A percentile compares a stretch with the other conserved stretches of the same genome.
Evolutionary conservation across 2,113 vertebrate genomes (phyloP).

Genomic region (Cyphomyrus plagiostoma): DNA sequence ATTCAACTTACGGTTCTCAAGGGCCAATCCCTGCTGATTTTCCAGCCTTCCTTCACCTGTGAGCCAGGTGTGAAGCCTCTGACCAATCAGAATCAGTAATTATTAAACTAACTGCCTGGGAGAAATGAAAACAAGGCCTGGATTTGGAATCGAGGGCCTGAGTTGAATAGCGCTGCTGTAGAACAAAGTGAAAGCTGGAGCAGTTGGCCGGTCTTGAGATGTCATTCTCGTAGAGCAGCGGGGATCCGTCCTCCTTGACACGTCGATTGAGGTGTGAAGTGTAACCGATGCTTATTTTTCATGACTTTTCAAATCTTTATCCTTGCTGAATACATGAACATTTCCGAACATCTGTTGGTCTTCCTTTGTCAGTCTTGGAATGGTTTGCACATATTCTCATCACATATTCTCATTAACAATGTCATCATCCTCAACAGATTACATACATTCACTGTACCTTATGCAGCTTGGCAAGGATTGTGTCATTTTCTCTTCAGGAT

Average conservation of each 20-base stretch:
- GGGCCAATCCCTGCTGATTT: too few relatives aligned
- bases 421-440: background rate
- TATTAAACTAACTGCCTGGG: too few relatives aligned
- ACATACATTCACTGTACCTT: background rate
- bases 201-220: too few relatives aligned
- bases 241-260: constrained; percentile 76
- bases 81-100: constrained; percentile 51
- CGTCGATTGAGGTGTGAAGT: constrained; percentile 72
- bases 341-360: background rate
- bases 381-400: background rate
- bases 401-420: background rate
- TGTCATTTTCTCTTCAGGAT: background rate
- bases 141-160: too few relatives aligned
- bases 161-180: too few relatives aligned
- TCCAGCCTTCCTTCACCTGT: too few relatives aligned
- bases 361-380: background rate
- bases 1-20: too few relatives aligned
- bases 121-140: too few relatives aligned
- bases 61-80: constrained; percentile 70
- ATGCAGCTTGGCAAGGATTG: background rate
- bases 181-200: too few relatives aligned
- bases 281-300: background rate
- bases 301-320: background rate
- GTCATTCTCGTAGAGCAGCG: constrained; percentile 49
- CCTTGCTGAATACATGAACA: background rate